Conservation (phyloP, 1,140 invertebrate species). For the Drosophila albomicans region DNA sequence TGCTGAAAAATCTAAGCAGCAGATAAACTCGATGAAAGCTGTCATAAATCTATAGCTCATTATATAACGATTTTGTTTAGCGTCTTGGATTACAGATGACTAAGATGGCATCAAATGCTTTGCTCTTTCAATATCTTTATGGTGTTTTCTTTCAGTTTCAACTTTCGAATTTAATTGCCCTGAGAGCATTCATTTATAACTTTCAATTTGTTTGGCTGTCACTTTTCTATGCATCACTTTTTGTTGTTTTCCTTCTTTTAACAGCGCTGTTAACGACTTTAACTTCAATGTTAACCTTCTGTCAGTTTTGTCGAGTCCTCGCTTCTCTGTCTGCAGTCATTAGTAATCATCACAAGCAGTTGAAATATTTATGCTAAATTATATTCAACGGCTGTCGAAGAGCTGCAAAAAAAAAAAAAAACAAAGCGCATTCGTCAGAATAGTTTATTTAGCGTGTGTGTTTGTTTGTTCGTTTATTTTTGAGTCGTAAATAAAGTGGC, state of each 20-base stretch:
- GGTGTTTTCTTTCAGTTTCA: background rate
- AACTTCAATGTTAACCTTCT: conserved; percentile 14
- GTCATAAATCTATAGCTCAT: conserved; percentile 11
- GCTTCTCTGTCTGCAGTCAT: conserved; percentile 9
- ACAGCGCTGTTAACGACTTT: background rate
- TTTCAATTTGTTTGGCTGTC: background rate
- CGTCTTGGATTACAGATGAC: background rate
- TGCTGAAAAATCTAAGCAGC: conserved; percentile 9
- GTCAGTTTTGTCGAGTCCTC: conserved; percentile 11
- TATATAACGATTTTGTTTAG: conserved; percentile 8
- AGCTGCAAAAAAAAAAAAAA: conserved; percentile 12
- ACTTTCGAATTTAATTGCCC: conserved; percentile 4
- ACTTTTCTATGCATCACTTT: background rate
- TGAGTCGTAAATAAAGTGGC: conserved; percentile 68
- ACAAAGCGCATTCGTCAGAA: conserved; percentile 34
- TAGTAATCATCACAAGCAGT: conserved; percentile 22
- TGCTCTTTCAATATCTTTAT: conserved; percentile 3
- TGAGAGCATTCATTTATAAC: background rate
- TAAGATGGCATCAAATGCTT: background rate
- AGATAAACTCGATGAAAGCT: conserved; percentile 10
- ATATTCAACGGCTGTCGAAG: conserved; percentile 19
- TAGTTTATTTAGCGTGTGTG: conserved; percentile 35
- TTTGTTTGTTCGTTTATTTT: conserved; percentile 9
- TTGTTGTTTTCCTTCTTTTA: background rate
- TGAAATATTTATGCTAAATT: conserved; percentile 56